These are phyloP conservation scores for Capra hircus DNA, from an alignment of 2,113 vertebrate species.

Conservation along the genomic window DNA sequence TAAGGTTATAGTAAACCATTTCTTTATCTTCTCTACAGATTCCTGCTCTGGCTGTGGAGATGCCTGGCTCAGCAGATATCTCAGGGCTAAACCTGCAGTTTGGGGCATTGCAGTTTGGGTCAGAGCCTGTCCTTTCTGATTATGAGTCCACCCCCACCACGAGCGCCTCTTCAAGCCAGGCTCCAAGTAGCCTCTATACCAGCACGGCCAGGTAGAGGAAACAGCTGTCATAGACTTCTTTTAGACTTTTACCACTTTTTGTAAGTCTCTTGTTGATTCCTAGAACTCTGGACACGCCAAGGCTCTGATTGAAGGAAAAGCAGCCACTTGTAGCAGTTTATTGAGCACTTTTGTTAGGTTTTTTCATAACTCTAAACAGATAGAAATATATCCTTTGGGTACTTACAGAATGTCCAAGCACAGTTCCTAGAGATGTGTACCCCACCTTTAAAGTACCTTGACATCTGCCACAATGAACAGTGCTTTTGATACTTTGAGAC, in stretches of 20 bases:
- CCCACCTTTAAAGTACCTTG: neutral
- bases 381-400: neutral
- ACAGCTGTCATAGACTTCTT: neutral
- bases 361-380: neutral
- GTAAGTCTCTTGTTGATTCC: neutral
- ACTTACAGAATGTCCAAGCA: neutral
- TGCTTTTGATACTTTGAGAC: neutral
- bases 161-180: constrained; percentile 80
- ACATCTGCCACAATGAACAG: neutral
- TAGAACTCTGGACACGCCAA: neutral
- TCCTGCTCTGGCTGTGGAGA: constrained; percentile 94
- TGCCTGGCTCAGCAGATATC: constrained; percentile 96
- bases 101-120: constrained; percentile 96
- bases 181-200: constrained; percentile 92
- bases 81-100: constrained; percentile 97
- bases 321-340: neutral
- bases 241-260: neutral
- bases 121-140: constrained; percentile 92
- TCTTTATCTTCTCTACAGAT: constrained; percentile 81
- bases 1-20: neutral
- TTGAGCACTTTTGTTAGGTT: neutral
- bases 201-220: constrained; percentile 88
- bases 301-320: neutral
- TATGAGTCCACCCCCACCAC: constrained; percentile 89
- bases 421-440: neutral